These are phyloP conservation scores for Poecilus cupreus DNA, from an alignment of 2,888 invertebrate genomes.

Conservation along the genomic window DNA sequence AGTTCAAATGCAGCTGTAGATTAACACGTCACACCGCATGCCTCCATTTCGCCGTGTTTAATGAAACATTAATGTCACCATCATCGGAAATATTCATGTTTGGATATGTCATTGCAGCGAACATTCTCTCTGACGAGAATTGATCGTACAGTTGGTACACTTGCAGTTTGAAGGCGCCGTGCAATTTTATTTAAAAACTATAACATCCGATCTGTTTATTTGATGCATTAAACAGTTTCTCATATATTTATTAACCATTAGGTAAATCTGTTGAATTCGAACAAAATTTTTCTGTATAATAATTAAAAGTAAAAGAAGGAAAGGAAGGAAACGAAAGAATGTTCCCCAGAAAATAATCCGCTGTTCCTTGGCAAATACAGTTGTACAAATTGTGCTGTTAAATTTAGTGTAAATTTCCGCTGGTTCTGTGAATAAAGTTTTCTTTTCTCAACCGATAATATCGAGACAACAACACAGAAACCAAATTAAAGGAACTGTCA, in stretches of 20 bases:
- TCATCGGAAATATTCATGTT: slow-evolving; percentile 57
- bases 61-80: slow-evolving; percentile 56
- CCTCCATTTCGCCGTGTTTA: slow-evolving; percentile 45
- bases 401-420: slow-evolving; percentile 38
- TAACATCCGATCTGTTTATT: too few relatives aligned
- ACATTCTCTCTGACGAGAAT: not conserved
- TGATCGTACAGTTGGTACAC: too few relatives aligned
- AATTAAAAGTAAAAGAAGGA: too few relatives aligned
- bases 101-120: not conserved
- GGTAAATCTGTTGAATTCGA: too few relatives aligned
- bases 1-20: slow-evolving; percentile 25
- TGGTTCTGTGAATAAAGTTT: slow-evolving; percentile 32
- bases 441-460: slow-evolving; percentile 41
- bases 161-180: too few relatives aligned
- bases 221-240: too few relatives aligned
- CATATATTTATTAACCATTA: too few relatives aligned
- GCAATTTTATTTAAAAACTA: not conserved
- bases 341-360: too few relatives aligned
- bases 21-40: slow-evolving; percentile 2
- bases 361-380: too few relatives aligned
- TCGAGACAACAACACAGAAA: slow-evolving; percentile 50
- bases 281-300: too few relatives aligned
- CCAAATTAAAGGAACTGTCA: slow-evolving; percentile 57
- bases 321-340: too few relatives aligned
- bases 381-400: slow-evolving; percentile 19